These are phyloP conservation scores for Pseudochirops corinnae DNA, from an alignment of 2,797 vertebrate genomes.

Conservation along the genomic window DNA sequence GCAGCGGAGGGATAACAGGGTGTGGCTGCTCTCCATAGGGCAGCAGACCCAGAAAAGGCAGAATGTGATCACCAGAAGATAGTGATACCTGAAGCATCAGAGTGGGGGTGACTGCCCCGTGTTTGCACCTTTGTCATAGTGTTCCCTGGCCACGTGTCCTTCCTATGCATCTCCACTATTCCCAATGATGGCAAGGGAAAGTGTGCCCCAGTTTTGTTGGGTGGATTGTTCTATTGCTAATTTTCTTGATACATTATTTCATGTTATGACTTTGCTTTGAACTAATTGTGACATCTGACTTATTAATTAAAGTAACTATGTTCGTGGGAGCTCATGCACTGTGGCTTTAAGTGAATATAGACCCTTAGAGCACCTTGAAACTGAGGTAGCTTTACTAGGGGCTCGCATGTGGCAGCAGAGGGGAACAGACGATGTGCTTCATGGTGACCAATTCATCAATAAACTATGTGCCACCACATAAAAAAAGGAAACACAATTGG, in stretches of 20 bases:
- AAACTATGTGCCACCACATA: background rate
- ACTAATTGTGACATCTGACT: no score
- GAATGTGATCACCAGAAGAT: background rate
- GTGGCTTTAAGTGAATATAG: background rate
- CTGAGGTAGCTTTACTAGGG: no score
- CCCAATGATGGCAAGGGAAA: no score
- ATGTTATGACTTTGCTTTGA: no score
- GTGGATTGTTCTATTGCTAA: background rate
- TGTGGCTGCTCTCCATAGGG: background rate
- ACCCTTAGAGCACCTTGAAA: no score
- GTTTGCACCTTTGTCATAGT: no score
- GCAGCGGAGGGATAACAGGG: no score
- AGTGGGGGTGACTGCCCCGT: no score
- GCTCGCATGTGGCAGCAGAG: no score
- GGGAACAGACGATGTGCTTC: background rate
- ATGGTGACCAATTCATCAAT: background rate
- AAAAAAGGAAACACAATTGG: background rate
- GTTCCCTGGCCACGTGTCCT: background rate
- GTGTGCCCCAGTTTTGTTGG: no score
- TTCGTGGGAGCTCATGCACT: no score
- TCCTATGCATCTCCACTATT: background rate
- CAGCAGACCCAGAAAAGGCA: background rate
- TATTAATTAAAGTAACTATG: no score
- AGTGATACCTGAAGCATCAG: background rate
- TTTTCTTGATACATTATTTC: background rate